Evolutionary conservation across 2,113 vertebrate species (phyloP).

Genomic region (Neogobius melanostomus): DNA sequence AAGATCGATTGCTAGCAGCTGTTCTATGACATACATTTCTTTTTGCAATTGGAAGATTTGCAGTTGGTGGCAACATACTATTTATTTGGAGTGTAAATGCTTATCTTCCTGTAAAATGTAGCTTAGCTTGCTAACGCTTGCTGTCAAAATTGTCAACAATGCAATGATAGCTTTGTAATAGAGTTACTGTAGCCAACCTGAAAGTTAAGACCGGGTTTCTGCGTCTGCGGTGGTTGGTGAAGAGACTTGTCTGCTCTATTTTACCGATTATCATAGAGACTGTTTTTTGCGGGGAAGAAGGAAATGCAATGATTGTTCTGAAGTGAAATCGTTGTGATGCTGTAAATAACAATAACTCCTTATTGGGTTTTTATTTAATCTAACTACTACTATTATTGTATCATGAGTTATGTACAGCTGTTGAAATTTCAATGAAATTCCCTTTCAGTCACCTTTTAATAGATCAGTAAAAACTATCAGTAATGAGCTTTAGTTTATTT

Average conservation of each 20-base stretch:
- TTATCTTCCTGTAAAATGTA: constrained; percentile 8
- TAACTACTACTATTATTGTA: too few species aligned
- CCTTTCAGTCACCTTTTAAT: too few species aligned
- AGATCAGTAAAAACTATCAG: too few species aligned
- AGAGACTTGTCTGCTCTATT: background rate
- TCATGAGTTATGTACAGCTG: too few species aligned
- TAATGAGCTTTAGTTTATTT: too few species aligned
- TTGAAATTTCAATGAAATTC: too few species aligned
- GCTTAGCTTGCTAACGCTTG: constrained; percentile 35
- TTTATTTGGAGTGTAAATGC: background rate
- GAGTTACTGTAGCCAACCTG: too few species aligned
- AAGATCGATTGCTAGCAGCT: background rate
- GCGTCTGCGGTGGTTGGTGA: background rate
- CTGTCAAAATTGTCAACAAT: constrained; percentile 44
- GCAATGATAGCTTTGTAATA: background rate
- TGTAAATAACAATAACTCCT: background rate
- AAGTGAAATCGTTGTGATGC: background rate
- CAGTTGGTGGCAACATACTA: background rate
- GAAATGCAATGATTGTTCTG: background rate
- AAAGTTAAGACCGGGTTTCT: background rate
- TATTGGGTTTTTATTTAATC: too few species aligned
- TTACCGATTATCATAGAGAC: background rate
- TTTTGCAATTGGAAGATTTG: background rate
- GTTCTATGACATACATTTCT: rapidly evolving
- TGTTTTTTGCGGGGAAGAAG: too few species aligned